Conservation (phyloP, 2,113 vertebrate genomes). For the Pristiophorus japonicus region DNA sequence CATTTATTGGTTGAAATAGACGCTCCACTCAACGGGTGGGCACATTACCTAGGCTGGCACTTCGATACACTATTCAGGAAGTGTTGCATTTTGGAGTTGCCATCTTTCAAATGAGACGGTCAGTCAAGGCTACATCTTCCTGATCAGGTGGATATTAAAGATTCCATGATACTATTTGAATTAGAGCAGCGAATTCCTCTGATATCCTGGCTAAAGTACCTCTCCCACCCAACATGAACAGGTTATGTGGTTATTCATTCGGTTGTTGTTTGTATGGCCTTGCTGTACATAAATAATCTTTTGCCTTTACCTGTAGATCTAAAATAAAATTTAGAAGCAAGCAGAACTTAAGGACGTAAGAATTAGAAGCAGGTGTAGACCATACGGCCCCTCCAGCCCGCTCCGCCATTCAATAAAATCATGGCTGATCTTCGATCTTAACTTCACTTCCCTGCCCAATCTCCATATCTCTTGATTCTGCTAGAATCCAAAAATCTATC, state of each 20-base stretch:
- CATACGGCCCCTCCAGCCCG: too few relatives aligned
- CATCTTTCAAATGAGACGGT: background rate
- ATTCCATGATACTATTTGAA: background rate
- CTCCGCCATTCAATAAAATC: too few relatives aligned
- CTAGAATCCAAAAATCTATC: too few relatives aligned
- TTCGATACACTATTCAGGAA: background rate
- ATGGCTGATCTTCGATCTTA: too few relatives aligned
- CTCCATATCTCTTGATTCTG: too few relatives aligned
- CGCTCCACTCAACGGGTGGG: background rate
- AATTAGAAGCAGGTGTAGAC: too few relatives aligned
- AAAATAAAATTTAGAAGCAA: background rate
- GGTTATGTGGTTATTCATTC: background rate
- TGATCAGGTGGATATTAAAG: background rate
- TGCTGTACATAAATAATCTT: background rate
- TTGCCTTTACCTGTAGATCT: background rate
- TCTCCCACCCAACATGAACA: background rate
- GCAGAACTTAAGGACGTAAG: background rate
- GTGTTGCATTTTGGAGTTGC: background rate
- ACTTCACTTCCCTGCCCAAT: too few relatives aligned
- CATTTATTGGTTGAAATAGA: background rate
- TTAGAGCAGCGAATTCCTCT: background rate
- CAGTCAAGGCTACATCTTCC: background rate
- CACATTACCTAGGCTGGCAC: background rate
- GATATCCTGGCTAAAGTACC: background rate
- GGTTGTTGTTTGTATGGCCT: background rate